Percentiles rank a stretch among this genome's conserved stretches.
phyloP scores from a whole-genome alignment of 2,888 invertebrate species.

The Aspidiotus rigidus region DNA sequence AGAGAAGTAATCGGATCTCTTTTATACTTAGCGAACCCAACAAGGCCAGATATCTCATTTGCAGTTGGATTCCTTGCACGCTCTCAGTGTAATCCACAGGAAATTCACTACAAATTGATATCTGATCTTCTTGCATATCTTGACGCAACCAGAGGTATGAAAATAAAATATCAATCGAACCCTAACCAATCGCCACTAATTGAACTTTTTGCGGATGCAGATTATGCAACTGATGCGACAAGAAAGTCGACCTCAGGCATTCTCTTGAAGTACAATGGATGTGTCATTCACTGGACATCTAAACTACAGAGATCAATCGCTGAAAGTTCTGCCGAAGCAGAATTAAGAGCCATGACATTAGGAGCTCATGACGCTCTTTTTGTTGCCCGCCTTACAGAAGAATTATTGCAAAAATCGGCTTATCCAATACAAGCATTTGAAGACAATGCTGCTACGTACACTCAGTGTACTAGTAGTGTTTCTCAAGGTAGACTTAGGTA shows the following conservation, averaged over 20 bases:
- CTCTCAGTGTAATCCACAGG: slow-evolving; percentile 38
- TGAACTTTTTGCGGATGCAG: slow-evolving; percentile 37
- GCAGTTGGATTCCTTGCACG: slow-evolving; percentile 39
- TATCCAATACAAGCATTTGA: no score
- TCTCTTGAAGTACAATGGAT: slow-evolving; percentile 36
- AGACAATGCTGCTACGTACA: no score
- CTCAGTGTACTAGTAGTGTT: no score
- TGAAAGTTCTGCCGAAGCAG: slow-evolving; percentile 39
- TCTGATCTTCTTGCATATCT: slow-evolving; percentile 14
- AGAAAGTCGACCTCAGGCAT: slow-evolving; percentile 38
- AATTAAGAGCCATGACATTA: slow-evolving; percentile 37
- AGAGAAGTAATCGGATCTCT: slow-evolving; percentile 37
- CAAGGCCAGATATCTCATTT: slow-evolving; percentile 38
- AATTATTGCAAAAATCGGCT: no score
- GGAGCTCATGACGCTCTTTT: no score
- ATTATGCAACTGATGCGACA: slow-evolving; percentile 37
- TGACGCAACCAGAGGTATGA: neutral
- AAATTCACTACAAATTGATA: slow-evolving; percentile 37
- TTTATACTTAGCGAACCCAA: slow-evolving; percentile 38
- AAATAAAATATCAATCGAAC: slow-evolving; percentile 13
- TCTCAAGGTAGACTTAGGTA: no score
- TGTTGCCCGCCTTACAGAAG: no score
- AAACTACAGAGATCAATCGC: slow-evolving; percentile 9
- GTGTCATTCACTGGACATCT: slow-evolving; percentile 37
- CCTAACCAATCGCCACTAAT: slow-evolving; percentile 16